phyloP scores from a whole-genome alignment of 2,113 vertebrate species.

The Gila orcuttii region DNA sequence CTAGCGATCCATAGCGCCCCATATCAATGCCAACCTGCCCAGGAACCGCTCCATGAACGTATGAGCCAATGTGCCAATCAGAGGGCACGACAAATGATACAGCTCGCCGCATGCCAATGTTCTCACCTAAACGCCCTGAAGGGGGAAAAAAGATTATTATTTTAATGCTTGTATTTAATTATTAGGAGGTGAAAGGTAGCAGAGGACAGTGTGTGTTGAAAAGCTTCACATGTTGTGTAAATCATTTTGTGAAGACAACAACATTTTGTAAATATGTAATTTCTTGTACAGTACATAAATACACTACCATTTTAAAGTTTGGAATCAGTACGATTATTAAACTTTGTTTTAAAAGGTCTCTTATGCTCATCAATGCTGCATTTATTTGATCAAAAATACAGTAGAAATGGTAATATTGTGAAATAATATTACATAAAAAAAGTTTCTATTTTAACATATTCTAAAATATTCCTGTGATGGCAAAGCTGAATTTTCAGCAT shows the following conservation, averaged over 20 bases:
- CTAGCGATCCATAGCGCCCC: slow-evolving; percentile 85
- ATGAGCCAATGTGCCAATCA: slow-evolving; percentile 83
- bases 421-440: neutral
- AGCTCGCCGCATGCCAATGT: slow-evolving; percentile 83
- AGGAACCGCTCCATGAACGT: slow-evolving; percentile 76
- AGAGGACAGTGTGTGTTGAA: neutral
- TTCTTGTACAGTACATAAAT: neutral
- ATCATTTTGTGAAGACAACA: neutral
- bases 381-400: neutral
- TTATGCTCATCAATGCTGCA: neutral
- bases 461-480: neutral
- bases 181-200: neutral
- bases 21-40: slow-evolving; percentile 71
- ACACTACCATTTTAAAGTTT: neutral
- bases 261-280: neutral
- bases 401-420: neutral
- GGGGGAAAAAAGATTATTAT: neutral
- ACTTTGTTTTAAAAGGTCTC: neutral
- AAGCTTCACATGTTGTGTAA: neutral
- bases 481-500: neutral
- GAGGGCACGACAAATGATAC: slow-evolving; percentile 78
- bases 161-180: neutral
- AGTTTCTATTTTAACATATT: neutral
- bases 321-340: neutral
- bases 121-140: slow-evolving; percentile 88